Evolutionary conservation across 1,140 invertebrate genomes (phyloP), one percentile per base, ranked within the genome.

Genomic region (Tetragonula clypearis): DNA sequence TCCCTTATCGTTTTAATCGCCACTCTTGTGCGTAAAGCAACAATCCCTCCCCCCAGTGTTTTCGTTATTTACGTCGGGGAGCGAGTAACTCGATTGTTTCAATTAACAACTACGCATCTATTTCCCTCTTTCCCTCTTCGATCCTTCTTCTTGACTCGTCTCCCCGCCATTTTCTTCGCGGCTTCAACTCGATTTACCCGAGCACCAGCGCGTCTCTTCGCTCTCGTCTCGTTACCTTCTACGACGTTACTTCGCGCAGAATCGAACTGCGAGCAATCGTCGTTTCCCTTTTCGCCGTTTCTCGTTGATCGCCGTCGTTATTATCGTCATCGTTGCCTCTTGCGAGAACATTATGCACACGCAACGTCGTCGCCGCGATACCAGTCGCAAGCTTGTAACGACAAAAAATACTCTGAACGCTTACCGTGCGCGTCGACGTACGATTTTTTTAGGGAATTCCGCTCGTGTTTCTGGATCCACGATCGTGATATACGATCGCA

Each of bases 361-460:
- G 8, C 21, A 30, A 71, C 21, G 6, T 8, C n/a, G 19, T 26
- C 23, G 35, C 30, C 55, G 23, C 26, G 49, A 74, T 30, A 23
- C 9, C 23, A 14, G 0, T 8, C 55, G 56, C 23, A 5, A 17
- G 9, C 8, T 78, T 21, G 30, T 17, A 53, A 58, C 23, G 75
- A 79, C 66, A 84, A 79, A 84, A 30, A 84, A 84, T 60, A 79
- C 19, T 79, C 60, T n/a, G n/a, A 71, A 71, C 76, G 65, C 21
- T 49, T 14, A 35, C 26, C 65, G 41, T 41, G 5, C 53, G 30
- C 15, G 19, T 26, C 65, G 55, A 66, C 76, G 23, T 62, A 62
- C 60, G n/a, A 35, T 15, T 53, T 23, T 12, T 14, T 12, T 14
- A 53, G 56, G 58, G 26, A 79, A 77, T 78, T 60, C 12, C 21